These are phyloP conservation scores for Danio albolineatus DNA, from an alignment of 2,797 vertebrate genomes.

Conservation along the genomic window DNA sequence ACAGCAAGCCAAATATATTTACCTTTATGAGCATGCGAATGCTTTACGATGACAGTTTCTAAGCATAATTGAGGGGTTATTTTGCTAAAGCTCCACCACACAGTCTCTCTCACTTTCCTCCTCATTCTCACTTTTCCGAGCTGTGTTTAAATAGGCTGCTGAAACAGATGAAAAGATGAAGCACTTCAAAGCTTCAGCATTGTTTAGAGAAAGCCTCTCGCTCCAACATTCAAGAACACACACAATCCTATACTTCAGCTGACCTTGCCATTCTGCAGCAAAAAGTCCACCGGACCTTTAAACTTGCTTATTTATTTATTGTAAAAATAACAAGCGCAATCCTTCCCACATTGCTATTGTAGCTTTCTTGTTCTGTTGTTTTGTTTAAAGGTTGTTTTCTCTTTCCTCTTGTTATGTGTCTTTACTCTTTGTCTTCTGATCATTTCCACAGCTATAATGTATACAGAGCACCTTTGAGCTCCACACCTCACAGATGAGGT, in stretches of 20 bases:
- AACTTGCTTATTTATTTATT: constrained; percentile 22
- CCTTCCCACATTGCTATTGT: constrained; percentile 9
- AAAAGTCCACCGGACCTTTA: constrained; percentile 19
- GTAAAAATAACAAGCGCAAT: constrained; percentile 16
- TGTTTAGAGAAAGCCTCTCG: constrained; percentile 45
- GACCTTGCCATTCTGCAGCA: constrained; percentile 44
- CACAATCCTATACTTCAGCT: constrained; percentile 27
- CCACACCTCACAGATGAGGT: constrained; percentile 61
- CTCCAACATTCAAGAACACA: constrained; percentile 44
- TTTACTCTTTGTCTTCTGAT: constrained; percentile 23
- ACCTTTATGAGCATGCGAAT: neutral
- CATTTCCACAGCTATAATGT: neutral
- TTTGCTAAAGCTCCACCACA: neutral
- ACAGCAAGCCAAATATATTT: neutral
- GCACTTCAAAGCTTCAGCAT: constrained; percentile 38
- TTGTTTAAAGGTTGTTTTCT: constrained; percentile 3
- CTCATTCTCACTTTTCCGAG: constrained; percentile 24
- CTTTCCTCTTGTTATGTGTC: constrained; percentile 13
- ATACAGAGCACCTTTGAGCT: constrained; percentile 2
- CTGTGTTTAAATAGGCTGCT: constrained; percentile 40
- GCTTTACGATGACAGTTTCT: neutral
- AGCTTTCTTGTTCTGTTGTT: constrained; percentile 6
- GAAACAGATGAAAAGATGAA: constrained; percentile 53
- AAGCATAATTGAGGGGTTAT: neutral
- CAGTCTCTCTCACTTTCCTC: neutral